A percentile compares a stretch with the other conserved stretches of the same genome.
Conservation (phyloP, 2,888 invertebrate genomes). For the Unio pictorum region DNA sequence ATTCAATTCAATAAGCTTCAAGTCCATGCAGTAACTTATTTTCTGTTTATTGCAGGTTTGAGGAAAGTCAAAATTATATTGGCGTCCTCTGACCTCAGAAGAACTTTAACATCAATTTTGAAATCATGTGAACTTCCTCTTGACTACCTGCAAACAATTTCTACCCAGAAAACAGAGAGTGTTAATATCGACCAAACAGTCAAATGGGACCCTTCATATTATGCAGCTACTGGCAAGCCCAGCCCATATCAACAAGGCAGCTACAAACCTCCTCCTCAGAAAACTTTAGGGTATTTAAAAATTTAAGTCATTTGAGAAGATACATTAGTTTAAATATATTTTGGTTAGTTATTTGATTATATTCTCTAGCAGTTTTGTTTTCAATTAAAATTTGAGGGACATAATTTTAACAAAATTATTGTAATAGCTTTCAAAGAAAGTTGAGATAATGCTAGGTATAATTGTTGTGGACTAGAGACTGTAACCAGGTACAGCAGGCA, state of each 20-base stretch:
- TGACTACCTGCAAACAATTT: constrained; percentile 83
- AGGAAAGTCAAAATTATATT: constrained; percentile 80
- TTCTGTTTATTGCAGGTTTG: constrained; percentile 32
- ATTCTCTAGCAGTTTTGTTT: no score
- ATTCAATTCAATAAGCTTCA: not conserved
- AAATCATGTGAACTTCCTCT: constrained; percentile 88
- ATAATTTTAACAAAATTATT: no score
- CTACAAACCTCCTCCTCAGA: constrained; percentile 4
- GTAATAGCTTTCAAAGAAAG: no score
- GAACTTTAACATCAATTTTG: constrained; percentile 83
- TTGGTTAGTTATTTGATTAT: no score
- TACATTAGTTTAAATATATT: no score
- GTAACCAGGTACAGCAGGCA: no score
- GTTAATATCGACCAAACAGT: constrained; percentile 15
- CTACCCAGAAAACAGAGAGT: constrained; percentile 2
- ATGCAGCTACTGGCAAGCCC: constrained; percentile 37
- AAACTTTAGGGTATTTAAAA: no score
- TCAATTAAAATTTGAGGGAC: no score
- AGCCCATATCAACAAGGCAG: constrained; percentile 26
- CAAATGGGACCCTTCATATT: constrained; percentile 50
- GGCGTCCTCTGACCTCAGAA: constrained; percentile 77
- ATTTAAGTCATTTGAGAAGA: no score
- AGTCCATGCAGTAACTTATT: not conserved
- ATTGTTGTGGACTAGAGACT: no score
- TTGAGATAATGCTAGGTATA: no score